These are phyloP conservation scores for Larimichthys crocea DNA, from an alignment of 2,113 vertebrate species.

Conservation along the genomic window DNA sequence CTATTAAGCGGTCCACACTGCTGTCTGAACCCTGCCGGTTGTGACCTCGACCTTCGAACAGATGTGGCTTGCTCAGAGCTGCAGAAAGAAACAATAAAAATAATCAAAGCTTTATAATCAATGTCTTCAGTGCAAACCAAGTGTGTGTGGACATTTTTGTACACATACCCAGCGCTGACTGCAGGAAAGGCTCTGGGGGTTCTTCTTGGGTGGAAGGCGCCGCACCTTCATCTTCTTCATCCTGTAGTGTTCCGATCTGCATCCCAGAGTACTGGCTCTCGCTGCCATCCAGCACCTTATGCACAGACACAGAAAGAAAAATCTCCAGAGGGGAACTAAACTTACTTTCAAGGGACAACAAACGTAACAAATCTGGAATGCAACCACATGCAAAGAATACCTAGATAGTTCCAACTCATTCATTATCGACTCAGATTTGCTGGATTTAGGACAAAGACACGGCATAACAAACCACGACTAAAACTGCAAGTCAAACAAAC, in stretches of 20 bases:
- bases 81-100: constrained; percentile 20
- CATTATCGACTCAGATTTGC: constrained; percentile 26
- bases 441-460: constrained; percentile 38
- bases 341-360: background rate
- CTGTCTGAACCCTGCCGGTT: constrained; percentile 92
- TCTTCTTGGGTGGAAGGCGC: constrained; percentile 77
- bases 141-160: rapidly evolving
- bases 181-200: constrained; percentile 83
- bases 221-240: constrained; percentile 91
- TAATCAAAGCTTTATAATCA: background rate
- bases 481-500: constrained; percentile 41
- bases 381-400: constrained; percentile 40
- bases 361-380: background rate
- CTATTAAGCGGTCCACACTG: constrained; percentile 88
- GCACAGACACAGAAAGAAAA: constrained; percentile 47
- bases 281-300: constrained; percentile 91
- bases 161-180: constrained; percentile 87
- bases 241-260: constrained; percentile 91
- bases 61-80: constrained; percentile 92
- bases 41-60: constrained; percentile 88
- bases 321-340: background rate
- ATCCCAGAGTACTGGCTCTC: constrained; percentile 93
- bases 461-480: constrained; percentile 17
- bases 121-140: background rate
- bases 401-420: background rate